A percentile compares a stretch with the other conserved stretches of the same genome.
phyloP scores from a whole-genome alignment of 2,888 invertebrate species.

The Pharmacophagus antenor region DNA sequence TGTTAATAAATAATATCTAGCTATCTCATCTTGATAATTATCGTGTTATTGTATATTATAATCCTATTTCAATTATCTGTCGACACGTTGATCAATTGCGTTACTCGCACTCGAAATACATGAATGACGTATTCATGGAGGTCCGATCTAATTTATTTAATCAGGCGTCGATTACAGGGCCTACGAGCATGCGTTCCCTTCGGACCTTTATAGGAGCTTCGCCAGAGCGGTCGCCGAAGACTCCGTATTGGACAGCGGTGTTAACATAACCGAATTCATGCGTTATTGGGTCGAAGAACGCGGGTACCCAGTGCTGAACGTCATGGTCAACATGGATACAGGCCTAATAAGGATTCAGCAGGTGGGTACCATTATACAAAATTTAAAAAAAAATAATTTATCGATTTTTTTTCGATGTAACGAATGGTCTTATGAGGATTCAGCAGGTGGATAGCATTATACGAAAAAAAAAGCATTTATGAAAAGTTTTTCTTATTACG shows the following conservation, averaged over 20 bases:
- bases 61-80: no score
- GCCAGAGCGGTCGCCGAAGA: slow-evolving; percentile 53
- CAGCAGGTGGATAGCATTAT: no score
- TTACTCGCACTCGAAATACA: no score
- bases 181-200: slow-evolving; percentile 60
- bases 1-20: no score
- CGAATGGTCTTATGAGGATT: no score
- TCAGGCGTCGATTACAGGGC: slow-evolving; percentile 41
- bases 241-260: slow-evolving; percentile 32
- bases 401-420: no score
- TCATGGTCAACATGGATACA: slow-evolving; percentile 59
- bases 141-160: background rate
- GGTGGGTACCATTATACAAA: slow-evolving; percentile 42
- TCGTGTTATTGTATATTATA: no score
- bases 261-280: slow-evolving; percentile 52
- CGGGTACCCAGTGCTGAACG: slow-evolving; percentile 82
- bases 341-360: slow-evolving; percentile 55
- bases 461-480: no score
- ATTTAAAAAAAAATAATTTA: background rate
- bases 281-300: slow-evolving; percentile 81
- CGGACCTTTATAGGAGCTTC: slow-evolving; percentile 57
- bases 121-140: no score
- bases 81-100: no score
- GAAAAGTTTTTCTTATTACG: no score
- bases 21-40: no score